Evolutionary conservation across 2,888 invertebrate genomes (phyloP), one percentile per base, ranked within the genome.

Genomic region (Scaptomyza polygonia): DNA sequence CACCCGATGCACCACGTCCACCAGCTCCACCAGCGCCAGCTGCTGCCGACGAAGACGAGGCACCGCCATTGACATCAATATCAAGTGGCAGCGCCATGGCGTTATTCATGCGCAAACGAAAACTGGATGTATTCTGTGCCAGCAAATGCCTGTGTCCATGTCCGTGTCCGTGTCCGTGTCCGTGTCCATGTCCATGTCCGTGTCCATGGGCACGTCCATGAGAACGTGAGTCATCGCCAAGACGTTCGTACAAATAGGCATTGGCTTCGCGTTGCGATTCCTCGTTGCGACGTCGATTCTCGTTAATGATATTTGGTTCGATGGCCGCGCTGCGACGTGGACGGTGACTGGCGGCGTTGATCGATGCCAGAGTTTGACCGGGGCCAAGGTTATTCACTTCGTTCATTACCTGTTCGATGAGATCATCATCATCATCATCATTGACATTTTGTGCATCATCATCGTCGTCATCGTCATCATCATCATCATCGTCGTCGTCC

Each of bases 261-360:
- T 71, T 70, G 9, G 62, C 63, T 1, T 66, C 53, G 6, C 59
- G 67, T 1, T 51, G 51, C 0, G 48, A 61, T 0, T 63, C 30
- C n/a, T 47, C 64, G 1, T 63, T 52, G 0, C 64, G 30, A n/a
- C 40, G 43, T 18, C 51, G 53, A 44, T 63, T 61, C 0, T 44
- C 49, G 40, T 48, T 56, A 18, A n/a, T 52, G 3, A 30, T 36
- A 6, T 47, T 54, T 4, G 71, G 72, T 12, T 62, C 68, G 6
- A 77, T 52, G 42, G 72, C 79, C 1, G 88, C 77, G 52, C 81
- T 88, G 25, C 80, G 86, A 21, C 74, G 75, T 12, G 86, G 66
- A 8, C 88, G 73, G 54, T 73, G 73, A 55, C 72, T 75, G 12
- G 57, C 85, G 29, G 89, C 74, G 2, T 47, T 49, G 29, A 49